Evolutionary conservation across 2,797 vertebrate species (phyloP), one percentile per base, ranked within the genome.

Genomic region (Heliangelus exortis): DNA sequence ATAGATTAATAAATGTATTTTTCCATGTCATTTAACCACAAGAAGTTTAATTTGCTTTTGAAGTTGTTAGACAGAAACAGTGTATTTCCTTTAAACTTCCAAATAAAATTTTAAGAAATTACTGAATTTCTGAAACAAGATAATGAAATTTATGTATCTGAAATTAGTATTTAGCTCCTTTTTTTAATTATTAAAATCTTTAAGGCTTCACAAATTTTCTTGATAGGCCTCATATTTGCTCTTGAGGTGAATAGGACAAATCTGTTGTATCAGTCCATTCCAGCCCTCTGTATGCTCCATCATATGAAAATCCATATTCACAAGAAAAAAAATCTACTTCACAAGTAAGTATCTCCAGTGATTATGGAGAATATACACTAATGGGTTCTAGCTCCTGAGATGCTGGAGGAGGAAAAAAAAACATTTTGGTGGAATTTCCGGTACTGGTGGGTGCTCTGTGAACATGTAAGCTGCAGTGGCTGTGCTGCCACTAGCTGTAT

Each of bases 191-290:
- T 21, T 84, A 31, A 84, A 89, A 66, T 6, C 28, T 71, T 50
- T 45, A 43, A 48, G 57, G 1, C 31, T 63, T 62, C 68, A 80
- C 87, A 20, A 36, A 17, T 66, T 59, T 82, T 89, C 59, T 66
- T 89, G 23, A 41, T 73, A 76, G 76, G 20, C 7, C 23, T 36
- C 21, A 15, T 63, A 47, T 26, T 81, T 92, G 43, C 83, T 94
- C 39, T 94, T 78, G 67, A 96, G 43, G 43, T 77, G 18, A 63
- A 50, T 45, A 81, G 72, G 84, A 78, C 58, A 87, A 91, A 84
- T 89, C 85, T 84, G 47, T 77, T 91, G 69, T 78, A 43, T 92
- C 66, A 80, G 74, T 87, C 41, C 0, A 0, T 69, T 89, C 22
- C 53, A 76, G 45, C 9, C 12, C 18, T 73, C 20, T 73, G 21